Conservation (phyloP, 2,888 invertebrate species). For the Apamea epomidion region DNA sequence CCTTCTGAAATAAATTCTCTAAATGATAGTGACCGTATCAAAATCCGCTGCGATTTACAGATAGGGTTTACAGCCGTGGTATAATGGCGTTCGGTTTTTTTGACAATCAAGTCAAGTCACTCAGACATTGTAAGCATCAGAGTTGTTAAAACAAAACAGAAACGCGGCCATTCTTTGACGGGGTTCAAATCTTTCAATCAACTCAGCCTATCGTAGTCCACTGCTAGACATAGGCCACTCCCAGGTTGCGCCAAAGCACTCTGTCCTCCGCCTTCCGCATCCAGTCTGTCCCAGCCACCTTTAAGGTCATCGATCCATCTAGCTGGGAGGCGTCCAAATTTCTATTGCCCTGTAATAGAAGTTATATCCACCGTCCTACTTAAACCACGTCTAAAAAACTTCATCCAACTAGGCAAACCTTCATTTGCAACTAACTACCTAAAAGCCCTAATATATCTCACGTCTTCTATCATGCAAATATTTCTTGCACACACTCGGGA, state of each 20-base stretch:
- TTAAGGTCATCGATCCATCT: no score
- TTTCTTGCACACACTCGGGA: slow-evolving; percentile 32
- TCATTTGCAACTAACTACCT: not conserved
- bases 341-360: not conserved
- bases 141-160: not conserved
- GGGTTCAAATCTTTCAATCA: not conserved
- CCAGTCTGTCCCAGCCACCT: no score
- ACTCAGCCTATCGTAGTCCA: no score
- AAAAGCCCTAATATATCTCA: slow-evolving; percentile 27
- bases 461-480: slow-evolving; percentile 51
- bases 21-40: not conserved
- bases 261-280: no score
- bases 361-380: not conserved
- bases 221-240: no score
- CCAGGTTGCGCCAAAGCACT: no score
- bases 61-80: no score
- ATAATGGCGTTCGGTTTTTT: not conserved
- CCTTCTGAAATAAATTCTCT: not conserved
- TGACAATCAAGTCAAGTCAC: not conserved
- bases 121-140: not conserved
- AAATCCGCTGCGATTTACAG: no score
- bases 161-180: not conserved
- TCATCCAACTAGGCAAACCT: not conserved
- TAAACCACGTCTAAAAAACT: not conserved
- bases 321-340: no score